These are phyloP conservation scores for Pelecanus crispus DNA, from an alignment of 2,113 vertebrate genomes.

Conservation along the genomic window DNA sequence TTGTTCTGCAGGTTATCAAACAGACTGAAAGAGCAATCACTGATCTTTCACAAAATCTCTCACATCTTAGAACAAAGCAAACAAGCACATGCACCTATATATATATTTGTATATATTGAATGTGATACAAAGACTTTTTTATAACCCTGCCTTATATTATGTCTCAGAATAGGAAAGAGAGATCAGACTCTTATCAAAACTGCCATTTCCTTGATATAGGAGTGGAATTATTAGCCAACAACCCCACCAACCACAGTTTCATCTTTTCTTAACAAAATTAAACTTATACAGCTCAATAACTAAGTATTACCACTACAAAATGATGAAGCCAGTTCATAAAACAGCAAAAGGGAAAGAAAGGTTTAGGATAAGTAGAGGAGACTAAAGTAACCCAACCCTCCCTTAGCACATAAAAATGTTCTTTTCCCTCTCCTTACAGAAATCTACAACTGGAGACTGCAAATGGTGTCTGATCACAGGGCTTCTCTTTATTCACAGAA, in stretches of 20 bases:
- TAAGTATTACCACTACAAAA: not conserved
- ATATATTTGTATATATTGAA: not conserved
- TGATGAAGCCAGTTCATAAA: not conserved
- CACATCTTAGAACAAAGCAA: not conserved
- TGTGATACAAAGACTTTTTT: not conserved
- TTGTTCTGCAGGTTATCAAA: not conserved
- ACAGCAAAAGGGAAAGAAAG: not conserved
- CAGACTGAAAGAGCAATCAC: not conserved
- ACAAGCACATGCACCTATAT: not conserved
- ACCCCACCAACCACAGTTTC: not conserved
- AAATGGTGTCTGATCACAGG: not conserved
- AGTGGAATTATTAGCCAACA: not conserved
- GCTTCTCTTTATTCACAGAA: not conserved
- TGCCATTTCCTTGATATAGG: not conserved
- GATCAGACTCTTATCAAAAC: not conserved
- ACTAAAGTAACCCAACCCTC: not conserved
- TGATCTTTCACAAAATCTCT: not conserved
- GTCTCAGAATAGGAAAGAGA: not conserved
- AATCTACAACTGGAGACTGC: not conserved
- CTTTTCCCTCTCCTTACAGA: not conserved
- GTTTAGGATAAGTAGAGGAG: not conserved
- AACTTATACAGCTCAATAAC: not conserved
- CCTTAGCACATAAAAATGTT: not conserved
- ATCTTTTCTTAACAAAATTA: not conserved
- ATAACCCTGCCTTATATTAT: not conserved